Evolutionary conservation across 2,113 vertebrate species (phyloP), one percentile per base, ranked within the genome.

Genomic region (Neolamprologus hecqui): DNA sequence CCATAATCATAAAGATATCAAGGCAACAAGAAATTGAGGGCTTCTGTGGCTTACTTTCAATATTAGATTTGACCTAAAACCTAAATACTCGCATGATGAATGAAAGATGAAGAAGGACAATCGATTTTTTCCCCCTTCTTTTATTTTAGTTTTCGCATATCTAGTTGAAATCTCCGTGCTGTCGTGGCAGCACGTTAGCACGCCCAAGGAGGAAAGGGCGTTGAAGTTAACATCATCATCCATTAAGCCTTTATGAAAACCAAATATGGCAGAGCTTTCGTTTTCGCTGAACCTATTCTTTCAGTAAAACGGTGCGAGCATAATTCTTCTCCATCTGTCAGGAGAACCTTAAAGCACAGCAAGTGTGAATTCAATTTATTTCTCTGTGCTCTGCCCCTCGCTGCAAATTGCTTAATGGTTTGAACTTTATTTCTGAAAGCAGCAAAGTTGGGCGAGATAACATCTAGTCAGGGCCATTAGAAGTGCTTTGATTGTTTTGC

Each of bases 321-420:
- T 84, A 84, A 63, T 90, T 88, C 84, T 90, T 88, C 81, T 87
- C 84, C 86, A 55, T 92, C 85, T 83, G 88, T 90, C 92, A 90
- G 83, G 42, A 92, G 79, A 90, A 93, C 87, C 87, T 92, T 86
- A 87, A 82, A 82, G 86, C 81, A 81, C 91, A 90, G 89, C 85
- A 83, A 89, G 84, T 87, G 92, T 90, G 57, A 91, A 93, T 92
- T 90, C 86, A 92, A 91, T 94, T 95, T 92, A 94, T 94, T 94
- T 96, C 57, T 68, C 81, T 92, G 84, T 90, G 90, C 89, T 89
- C 91, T 86, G 86, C 94, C 93, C 94, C 94, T 96, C 91, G 79
- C 91, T 81, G 63, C 93, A 95, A 94, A 95, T 95, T 95, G 91
- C 92, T 93, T 93, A 96, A 96, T 94, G 92, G 91, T 90, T 94